These are phyloP conservation scores for Sternotherus odoratus DNA, from an alignment of 2,797 vertebrate species.

Conservation along the genomic window DNA sequence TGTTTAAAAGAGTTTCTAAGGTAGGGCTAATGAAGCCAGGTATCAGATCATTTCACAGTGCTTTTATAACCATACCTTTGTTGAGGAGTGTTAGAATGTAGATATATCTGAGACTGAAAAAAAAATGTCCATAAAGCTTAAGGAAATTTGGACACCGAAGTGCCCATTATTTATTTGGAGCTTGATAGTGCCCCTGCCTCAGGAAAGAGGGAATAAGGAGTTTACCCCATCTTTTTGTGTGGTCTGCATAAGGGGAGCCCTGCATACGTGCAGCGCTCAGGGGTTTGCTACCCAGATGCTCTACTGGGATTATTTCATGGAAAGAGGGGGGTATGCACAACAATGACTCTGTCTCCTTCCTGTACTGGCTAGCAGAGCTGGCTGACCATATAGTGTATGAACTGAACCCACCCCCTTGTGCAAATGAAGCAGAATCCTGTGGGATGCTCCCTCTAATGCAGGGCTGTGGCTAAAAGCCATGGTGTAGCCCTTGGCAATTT, in stretches of 20 bases:
- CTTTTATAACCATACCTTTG: conserved; percentile 13
- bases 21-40: conserved; percentile 1
- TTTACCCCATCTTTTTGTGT: neutral
- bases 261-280: neutral
- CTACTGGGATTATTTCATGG: neutral
- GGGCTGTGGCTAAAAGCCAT: conserved; percentile 1
- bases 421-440: conserved; percentile 39
- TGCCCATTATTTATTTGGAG: neutral
- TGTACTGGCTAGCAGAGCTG: neutral
- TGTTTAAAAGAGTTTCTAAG: conserved; percentile 37
- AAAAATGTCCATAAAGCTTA: neutral
- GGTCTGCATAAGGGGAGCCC: neutral
- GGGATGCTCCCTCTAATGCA: neutral
- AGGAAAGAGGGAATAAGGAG: neutral
- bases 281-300: neutral
- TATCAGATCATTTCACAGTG: conserved; percentile 6
- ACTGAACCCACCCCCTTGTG: conserved; percentile 34
- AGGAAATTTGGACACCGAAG: neutral
- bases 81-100: neutral
- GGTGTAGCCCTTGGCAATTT: neutral
- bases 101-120: neutral
- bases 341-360: neutral
- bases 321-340: neutral
- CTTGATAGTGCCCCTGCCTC: neutral
- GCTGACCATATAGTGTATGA: conserved; percentile 24